phyloP scores from a whole-genome alignment of 64 coral and sea anemone genomes.

The Montipora sp. region DNA sequence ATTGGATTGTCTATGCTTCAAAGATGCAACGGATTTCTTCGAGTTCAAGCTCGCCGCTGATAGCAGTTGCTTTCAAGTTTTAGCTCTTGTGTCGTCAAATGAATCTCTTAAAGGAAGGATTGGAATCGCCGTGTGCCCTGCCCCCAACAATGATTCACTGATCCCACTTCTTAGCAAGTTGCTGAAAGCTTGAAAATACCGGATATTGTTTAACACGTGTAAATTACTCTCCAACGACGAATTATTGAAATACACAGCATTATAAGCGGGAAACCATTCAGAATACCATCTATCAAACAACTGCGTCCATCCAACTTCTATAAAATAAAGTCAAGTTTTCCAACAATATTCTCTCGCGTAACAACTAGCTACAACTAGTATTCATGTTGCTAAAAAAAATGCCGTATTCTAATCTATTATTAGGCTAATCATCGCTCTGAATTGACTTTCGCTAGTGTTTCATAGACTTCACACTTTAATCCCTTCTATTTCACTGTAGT shows the following conservation, averaged over 20 bases:
- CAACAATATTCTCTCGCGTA: not conserved
- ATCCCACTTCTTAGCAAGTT: not conserved
- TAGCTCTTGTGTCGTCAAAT: not conserved
- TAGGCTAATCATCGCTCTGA: constrained; percentile 6
- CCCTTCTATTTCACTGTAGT: not conserved
- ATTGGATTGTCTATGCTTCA: constrained; percentile 43
- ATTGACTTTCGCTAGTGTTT: constrained; percentile 21
- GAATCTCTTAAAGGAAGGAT: not conserved
- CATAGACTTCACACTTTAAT: not conserved
- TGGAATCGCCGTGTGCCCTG: not conserved
- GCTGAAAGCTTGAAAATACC: constrained; percentile 26
- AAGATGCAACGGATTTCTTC: not conserved
- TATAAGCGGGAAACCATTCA: constrained; percentile 37
- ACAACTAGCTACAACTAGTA: not conserved
- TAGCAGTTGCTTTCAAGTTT: not conserved
- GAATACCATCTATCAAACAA: constrained; percentile 8
- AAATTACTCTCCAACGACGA: constrained; percentile 27
- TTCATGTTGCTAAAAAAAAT: not conserved
- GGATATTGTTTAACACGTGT: constrained; percentile 41
- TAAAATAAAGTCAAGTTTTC: constrained; percentile 8
- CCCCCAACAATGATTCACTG: constrained; percentile 10
- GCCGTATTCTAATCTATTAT: not conserved
- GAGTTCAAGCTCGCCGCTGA: not conserved
- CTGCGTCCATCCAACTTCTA: not conserved
- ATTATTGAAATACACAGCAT: constrained; percentile 49